Conservation (phyloP, 2,888 invertebrate species). For the Syritta pipiens region DNA sequence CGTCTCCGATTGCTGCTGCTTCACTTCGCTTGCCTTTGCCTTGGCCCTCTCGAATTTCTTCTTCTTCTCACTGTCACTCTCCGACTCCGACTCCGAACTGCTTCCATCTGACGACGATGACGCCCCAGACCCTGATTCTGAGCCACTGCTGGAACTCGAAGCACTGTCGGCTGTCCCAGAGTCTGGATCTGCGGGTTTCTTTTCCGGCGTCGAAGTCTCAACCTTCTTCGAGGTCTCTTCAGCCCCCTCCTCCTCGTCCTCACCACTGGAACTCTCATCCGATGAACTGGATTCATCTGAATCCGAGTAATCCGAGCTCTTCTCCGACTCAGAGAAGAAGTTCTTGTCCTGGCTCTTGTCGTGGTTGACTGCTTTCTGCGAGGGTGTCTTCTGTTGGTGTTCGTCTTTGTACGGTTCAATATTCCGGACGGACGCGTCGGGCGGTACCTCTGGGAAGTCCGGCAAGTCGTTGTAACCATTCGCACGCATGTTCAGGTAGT, state of each 20-base stretch:
- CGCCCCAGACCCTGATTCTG: constrained; percentile 51
- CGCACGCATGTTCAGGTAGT: constrained; percentile 92
- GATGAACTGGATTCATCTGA: constrained; percentile 74
- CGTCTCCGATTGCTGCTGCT: constrained; percentile 70
- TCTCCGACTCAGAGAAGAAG: constrained; percentile 81
- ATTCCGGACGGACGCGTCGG: constrained; percentile 89
- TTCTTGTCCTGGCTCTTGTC: constrained; percentile 80
- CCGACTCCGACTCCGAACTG: constrained; percentile 60
- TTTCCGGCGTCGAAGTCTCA: constrained; percentile 33
- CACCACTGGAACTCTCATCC: constrained; percentile 70
- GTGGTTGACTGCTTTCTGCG: constrained; percentile 74
- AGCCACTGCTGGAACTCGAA: constrained; percentile 66
- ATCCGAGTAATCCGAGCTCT: constrained; percentile 76
- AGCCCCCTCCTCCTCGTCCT: constrained; percentile 46
- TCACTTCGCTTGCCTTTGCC: constrained; percentile 48
- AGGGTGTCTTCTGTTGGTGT: constrained; percentile 72
- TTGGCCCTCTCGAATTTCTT: constrained; percentile 64
- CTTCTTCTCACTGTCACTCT: constrained; percentile 76
- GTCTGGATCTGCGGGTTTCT: constrained; percentile 35
- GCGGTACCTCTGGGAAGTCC: constrained; percentile 87
- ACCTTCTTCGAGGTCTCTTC: constrained; percentile 41
- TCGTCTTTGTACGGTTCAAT: constrained; percentile 80
- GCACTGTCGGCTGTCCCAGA: constrained; percentile 75
- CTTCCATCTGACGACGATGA: constrained; percentile 49
- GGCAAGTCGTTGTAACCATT: constrained; percentile 94